phyloP scores from a whole-genome alignment of 2,888 invertebrate genomes.

The Aricia artaxerxes region DNA sequence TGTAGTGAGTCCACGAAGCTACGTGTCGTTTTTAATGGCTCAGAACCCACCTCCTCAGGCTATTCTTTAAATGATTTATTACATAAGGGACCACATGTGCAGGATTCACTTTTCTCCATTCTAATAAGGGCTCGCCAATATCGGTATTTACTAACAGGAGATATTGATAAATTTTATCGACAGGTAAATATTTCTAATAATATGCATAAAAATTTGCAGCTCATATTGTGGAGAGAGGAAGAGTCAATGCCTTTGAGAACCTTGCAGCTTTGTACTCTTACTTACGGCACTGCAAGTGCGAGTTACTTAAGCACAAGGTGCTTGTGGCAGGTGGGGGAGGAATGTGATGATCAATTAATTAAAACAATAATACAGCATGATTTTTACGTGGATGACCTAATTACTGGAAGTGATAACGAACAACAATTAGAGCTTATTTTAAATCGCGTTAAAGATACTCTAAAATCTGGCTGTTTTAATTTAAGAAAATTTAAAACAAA shows the following conservation, averaged over 20 bases:
- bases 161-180: too few species aligned
- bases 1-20: too few species aligned
- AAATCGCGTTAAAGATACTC: conserved; percentile 38
- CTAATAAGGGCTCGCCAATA: too few species aligned
- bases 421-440: too few species aligned
- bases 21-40: too few species aligned
- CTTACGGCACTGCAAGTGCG: conserved; percentile 48
- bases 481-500: conserved; percentile 40
- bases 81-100: too few species aligned
- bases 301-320: conserved; percentile 44
- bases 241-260: conserved; percentile 33
- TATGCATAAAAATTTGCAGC: conserved; percentile 36
- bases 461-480: conserved; percentile 39
- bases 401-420: too few species aligned
- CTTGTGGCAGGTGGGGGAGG: conserved; percentile 45
- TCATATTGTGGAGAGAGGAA: conserved; percentile 43
- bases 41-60: too few species aligned
- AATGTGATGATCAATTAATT: conserved; percentile 39
- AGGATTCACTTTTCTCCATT: too few species aligned
- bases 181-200: too few species aligned
- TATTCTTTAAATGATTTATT: too few species aligned
- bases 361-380: conserved; percentile 44
- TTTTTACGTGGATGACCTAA: conserved; percentile 36
- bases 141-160: too few species aligned
- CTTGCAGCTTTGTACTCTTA: conserved; percentile 43